Base-by-base conservation (phyloP, 2,113 vertebrate genomes). In the Onychostoma macrolepis region DNA sequence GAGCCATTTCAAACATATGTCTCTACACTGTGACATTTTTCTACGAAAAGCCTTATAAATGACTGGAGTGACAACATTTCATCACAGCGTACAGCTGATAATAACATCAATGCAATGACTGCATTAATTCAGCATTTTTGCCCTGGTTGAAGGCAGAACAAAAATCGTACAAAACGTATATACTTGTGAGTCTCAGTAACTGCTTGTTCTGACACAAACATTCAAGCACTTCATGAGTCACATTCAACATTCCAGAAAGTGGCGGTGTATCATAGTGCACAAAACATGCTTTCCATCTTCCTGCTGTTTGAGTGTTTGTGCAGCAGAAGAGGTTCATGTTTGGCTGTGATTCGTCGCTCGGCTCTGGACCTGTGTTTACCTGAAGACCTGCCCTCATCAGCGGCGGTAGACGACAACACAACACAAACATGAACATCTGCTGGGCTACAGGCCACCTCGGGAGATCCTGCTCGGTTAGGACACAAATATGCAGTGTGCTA, bases 401-500 rank as follows among this genome's bases (percentile, higher is more conserved):
- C 28, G 56, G 50, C 24, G 28, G 11, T 36, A 58, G 82, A 74
- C 21, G 33, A 84, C 83, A 74, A 28, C 48, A 58, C 45, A 74
- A 58, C 69, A 74, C 83, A 84, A 84, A 84, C 82, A 84, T 56
- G 67, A 74, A 84, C 83, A 84, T 84, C 83, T 84, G 69, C 83
- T 71, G 81, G 21, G 81, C 63, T 84, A 26, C 69, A 69, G 69
- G 48, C 48, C 48, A 36, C 45, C 15, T 38, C n/a, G 19, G 19
- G 33, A 84, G 45, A 56, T 84, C 48, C 48, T 75, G 50, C 48
- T 38, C 69, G 6, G 26, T 72, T 69, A 83, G 41, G 80, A 45
- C 80, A 48, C 61, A 65, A 45, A 82, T 17, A 26, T 45, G 36
- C 24, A 26, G 38, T 5, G 17, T 71, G 15, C 43, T 50, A 71